Percentiles rank a stretch among this genome's conserved stretches.
Conservation (phyloP, 2,113 vertebrate genomes). For the Limnothrissa miodon region DNA sequence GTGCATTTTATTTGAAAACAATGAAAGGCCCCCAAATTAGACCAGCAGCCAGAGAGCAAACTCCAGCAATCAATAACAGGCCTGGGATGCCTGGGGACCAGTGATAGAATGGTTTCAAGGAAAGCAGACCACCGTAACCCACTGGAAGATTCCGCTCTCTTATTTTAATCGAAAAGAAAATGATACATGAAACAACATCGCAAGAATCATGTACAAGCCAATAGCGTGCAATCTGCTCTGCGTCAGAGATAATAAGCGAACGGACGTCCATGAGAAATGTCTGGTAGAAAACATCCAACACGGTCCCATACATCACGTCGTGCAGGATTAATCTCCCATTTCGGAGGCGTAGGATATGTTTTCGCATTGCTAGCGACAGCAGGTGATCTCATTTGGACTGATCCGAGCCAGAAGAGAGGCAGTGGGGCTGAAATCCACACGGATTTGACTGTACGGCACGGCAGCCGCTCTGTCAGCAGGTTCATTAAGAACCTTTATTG, state of each 20-base stretch:
- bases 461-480: neutral
- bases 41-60: conserved; percentile 41
- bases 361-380: neutral
- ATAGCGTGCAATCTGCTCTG: neutral
- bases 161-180: conserved; percentile 49
- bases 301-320: neutral
- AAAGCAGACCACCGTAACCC: conserved; percentile 31
- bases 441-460: neutral
- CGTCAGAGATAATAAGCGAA: neutral
- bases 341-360: neutral
- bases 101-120: conserved; percentile 49
- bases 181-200: conserved; percentile 41
- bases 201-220: neutral
- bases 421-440: neutral
- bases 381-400: neutral
- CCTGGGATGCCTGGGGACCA: conserved; percentile 31
- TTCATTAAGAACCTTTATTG: neutral
- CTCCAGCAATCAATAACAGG: conserved; percentile 58
- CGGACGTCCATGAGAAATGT: neutral
- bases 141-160: conserved; percentile 2
- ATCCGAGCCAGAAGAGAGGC: neutral
- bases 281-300: neutral
- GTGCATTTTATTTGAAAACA: conserved; percentile 58
- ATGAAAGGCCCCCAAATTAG: conserved; percentile 58
- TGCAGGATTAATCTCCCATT: neutral